phyloP scores from a whole-genome alignment of 2,113 vertebrate species.

The Lophura nycthemera region DNA sequence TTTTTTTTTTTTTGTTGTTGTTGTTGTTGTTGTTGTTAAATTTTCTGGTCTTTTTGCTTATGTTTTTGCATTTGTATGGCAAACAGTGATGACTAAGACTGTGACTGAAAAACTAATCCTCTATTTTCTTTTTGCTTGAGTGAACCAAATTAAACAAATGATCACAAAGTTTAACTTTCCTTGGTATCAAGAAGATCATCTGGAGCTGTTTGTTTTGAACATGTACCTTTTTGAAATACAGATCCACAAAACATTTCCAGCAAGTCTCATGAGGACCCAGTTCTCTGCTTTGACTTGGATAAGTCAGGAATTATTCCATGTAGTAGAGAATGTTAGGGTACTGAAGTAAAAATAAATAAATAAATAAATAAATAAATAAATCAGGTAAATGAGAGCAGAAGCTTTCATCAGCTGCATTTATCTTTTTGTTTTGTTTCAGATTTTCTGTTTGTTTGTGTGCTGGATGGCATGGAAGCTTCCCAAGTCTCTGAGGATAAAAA shows the following conservation, averaged over 20 bases:
- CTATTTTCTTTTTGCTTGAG: neutral
- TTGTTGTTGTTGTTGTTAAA: too few species aligned
- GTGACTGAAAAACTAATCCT: neutral
- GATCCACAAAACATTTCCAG: neutral
- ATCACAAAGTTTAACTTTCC: neutral
- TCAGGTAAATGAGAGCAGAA: neutral
- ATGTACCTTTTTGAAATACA: neutral
- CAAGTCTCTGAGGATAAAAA: neutral
- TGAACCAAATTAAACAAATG: slow-evolving; percentile 21
- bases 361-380: neutral
- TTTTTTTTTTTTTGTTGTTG: neutral
- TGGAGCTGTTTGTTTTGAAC: slow-evolving; percentile 5
- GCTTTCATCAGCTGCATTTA: neutral
- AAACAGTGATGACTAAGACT: neutral
- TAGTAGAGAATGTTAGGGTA: neutral
- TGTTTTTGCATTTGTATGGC: neutral
- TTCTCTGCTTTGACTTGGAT: neutral
- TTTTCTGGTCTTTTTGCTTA: neutral
- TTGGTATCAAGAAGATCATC: neutral
- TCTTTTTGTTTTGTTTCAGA: neutral
- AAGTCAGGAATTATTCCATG: neutral
- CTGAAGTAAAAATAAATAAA: neutral
- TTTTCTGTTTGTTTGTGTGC: neutral
- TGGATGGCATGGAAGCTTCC: neutral
- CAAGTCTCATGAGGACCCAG: neutral